phyloP scores from a whole-genome alignment of 2,113 vertebrate genomes.

The Microcebus jonahi region DNA sequence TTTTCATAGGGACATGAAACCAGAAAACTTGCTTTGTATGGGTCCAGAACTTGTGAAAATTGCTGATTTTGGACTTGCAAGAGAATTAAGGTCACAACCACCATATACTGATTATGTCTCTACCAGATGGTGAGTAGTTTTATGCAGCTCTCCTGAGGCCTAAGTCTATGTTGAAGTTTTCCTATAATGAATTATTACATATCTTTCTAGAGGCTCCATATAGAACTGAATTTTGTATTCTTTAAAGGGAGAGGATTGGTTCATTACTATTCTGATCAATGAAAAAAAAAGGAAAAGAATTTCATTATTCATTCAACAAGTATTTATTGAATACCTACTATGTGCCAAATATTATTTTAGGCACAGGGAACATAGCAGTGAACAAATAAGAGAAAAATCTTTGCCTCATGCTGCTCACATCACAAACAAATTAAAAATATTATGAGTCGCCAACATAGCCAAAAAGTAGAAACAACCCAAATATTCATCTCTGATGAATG shows the following conservation, averaged over 20 bases:
- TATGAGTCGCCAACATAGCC: background rate
- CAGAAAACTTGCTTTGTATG: constrained; percentile 98
- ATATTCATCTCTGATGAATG: background rate
- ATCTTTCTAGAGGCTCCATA: background rate
- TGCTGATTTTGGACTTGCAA: constrained; percentile 97
- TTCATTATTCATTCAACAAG: background rate
- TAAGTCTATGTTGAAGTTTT: background rate
- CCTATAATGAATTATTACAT: background rate
- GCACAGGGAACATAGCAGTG: background rate
- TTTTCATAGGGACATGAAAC: constrained; percentile 99
- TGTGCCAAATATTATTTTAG: background rate
- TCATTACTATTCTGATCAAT: background rate
- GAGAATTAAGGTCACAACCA: constrained; percentile 97
- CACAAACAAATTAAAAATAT: background rate
- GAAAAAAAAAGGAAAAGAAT: background rate
- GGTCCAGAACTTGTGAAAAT: constrained; percentile 99
- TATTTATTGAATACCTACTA: background rate
- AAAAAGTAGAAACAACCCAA: background rate
- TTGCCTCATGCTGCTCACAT: background rate
- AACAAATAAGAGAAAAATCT: background rate
- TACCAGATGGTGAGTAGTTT: constrained; percentile 93
- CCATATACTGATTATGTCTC: constrained; percentile 99
- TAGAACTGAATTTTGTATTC: background rate
- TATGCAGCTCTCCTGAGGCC: background rate
- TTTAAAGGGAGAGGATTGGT: background rate